These are phyloP conservation scores for Alviniconcha marisindica DNA, from an alignment of 1,140 invertebrate species.

Conservation along the genomic window DNA sequence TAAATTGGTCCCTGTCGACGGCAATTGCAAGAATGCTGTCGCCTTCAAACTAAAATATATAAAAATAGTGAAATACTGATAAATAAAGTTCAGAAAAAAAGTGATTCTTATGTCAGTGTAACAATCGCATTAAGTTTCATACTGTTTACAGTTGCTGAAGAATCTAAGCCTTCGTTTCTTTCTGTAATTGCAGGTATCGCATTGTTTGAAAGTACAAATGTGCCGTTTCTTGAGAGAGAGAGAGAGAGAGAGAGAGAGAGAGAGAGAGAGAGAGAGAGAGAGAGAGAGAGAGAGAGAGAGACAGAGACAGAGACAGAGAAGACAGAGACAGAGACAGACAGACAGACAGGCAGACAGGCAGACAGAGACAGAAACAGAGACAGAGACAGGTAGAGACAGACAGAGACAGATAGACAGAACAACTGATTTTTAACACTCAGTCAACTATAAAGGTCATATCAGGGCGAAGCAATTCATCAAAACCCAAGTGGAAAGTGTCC, in stretches of 20 bases:
- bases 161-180: too few species aligned
- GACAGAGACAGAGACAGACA: neutral
- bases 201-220: too few species aligned
- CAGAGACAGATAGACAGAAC: neutral
- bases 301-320: neutral
- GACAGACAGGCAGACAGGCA: neutral
- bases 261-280: conserved; percentile 9
- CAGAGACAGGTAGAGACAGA: neutral
- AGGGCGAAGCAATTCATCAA: neutral
- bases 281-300: neutral
- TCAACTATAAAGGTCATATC: neutral
- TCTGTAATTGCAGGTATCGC: too few species aligned
- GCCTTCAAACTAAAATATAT: too few species aligned
- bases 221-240: too few species aligned
- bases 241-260: neutral
- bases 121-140: too few species aligned
- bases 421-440: neutral
- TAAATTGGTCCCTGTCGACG: too few species aligned
- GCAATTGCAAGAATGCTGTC: too few species aligned
- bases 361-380: neutral
- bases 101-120: too few species aligned
- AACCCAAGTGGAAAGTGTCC: neutral
- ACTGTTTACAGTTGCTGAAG: too few species aligned
- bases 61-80: too few species aligned
- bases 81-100: too few species aligned